Percentiles rank a stretch among this genome's conserved stretches.
Evolutionary conservation across 2,113 vertebrate genomes (phyloP).

Genomic region (Lamprotornis superbus): DNA sequence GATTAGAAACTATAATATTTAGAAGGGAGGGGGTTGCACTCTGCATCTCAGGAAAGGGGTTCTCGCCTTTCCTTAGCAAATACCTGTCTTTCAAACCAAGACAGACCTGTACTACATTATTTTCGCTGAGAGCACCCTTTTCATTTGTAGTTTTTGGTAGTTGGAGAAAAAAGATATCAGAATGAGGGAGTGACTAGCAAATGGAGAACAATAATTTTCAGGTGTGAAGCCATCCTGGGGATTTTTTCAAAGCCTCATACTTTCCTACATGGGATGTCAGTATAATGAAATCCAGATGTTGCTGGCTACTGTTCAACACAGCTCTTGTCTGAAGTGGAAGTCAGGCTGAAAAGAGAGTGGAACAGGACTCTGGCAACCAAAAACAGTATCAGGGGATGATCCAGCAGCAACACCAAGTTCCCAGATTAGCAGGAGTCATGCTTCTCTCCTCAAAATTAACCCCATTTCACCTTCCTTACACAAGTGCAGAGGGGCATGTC

Average conservation of each 20-base stretch:
- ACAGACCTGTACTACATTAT: not conserved
- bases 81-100: too few relatives aligned
- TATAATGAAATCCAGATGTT: constrained; percentile 8
- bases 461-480: not conserved
- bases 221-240: not conserved
- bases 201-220: constrained; percentile 20
- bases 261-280: constrained; percentile 5
- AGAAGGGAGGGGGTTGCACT: too few relatives aligned
- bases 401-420: not conserved
- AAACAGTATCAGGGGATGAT: not conserved
- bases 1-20: too few relatives aligned
- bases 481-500: not conserved
- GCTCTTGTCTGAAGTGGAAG: not conserved
- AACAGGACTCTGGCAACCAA: not conserved
- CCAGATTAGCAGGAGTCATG: not conserved
- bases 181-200: not conserved
- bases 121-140: not conserved
- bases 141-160: not conserved
- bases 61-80: too few relatives aligned
- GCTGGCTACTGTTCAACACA: not conserved
- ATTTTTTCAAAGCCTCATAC: not conserved
- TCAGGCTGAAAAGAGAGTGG: not conserved
- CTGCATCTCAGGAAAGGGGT: too few relatives aligned
- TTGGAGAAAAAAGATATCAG: not conserved
- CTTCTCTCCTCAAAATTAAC: not conserved